Conservation (phyloP, 2,888 invertebrate species). For the Ophion obscuratus region DNA sequence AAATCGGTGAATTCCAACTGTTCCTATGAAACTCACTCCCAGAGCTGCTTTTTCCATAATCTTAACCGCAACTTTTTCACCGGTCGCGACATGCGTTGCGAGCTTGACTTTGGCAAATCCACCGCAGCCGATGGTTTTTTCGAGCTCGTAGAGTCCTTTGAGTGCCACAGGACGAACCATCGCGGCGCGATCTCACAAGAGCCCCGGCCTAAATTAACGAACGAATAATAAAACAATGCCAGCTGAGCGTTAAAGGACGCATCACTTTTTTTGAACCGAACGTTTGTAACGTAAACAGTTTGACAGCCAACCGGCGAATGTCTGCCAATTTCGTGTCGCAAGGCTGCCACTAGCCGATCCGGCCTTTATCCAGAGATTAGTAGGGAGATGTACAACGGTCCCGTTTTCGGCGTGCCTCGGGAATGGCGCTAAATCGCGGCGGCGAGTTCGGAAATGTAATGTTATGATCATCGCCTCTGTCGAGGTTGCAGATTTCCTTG, state of each 20-base stretch:
- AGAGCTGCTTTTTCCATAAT: slow-evolving; percentile 91
- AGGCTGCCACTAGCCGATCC: neutral
- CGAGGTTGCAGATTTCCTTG: too few species aligned
- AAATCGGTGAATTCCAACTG: neutral
- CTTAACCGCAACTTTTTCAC: slow-evolving; percentile 93
- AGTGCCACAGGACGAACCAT: slow-evolving; percentile 86
- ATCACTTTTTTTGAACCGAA: slow-evolving; percentile 59
- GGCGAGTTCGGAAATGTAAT: too few species aligned
- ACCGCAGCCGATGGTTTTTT: slow-evolving; percentile 90
- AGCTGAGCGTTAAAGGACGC: slow-evolving; percentile 30
- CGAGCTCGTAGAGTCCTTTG: slow-evolving; percentile 88
- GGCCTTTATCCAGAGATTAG: neutral
- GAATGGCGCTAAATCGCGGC: too few species aligned
- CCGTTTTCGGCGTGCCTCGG: too few species aligned
- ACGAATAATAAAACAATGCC: slow-evolving; percentile 12
- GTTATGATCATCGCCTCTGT: too few species aligned
- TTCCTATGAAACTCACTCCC: slow-evolving; percentile 85
- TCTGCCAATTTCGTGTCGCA: slow-evolving; percentile 8
- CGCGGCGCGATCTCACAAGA: slow-evolving; percentile 39
- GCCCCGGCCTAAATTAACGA: slow-evolving; percentile 24
- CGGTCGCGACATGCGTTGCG: slow-evolving; percentile 91
- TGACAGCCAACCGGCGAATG: slow-evolving; percentile 43
- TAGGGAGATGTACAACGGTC: too few species aligned
- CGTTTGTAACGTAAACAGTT: slow-evolving; percentile 57
- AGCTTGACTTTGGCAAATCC: slow-evolving; percentile 94